Evolutionary conservation across 1,140 invertebrate genomes (phyloP), one percentile per base, ranked within the genome.

Genomic region (Heterodera carotae): DNA sequence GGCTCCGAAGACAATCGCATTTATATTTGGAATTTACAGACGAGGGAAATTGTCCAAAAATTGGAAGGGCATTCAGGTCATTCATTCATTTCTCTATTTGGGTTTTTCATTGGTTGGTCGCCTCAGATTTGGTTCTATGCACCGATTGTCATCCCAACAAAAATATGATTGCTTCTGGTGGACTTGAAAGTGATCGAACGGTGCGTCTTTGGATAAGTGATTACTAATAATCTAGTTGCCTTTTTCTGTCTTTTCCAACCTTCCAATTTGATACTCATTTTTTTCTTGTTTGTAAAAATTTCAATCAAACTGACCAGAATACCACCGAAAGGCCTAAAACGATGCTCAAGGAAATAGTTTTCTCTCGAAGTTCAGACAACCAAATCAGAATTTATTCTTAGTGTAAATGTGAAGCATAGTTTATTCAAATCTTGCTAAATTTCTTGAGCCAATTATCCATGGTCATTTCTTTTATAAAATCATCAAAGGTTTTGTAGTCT

Each of bases 1-100:
- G 97, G 97, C 22, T 98, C 96, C n/a, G 97, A 99, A 90, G 97
- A 99, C 88, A 96, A 97, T 87, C 91, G 96, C 90, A 95, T 99
- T 3, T 99, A 98, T 86, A 97, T 99, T 84, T 99, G 97, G 97
- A 99, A 99, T 91, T 90, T 99, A 73, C 97, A 99, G 88, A 97
- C 95, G 25, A 98, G 99, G 90, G 96, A 99, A 90, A 94, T 99
- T 80, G 97, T 99, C 67, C 97, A 99, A 90, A 95, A 96, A 90
- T 89, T 99, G 74, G 92, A 93, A 85, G 96, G 96, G 3, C 96
- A 98, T 88, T 96, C 94, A 86, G 93, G 93, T 93, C 29, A 12
- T 4, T 66, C 27, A 6, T 33, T 31, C 29, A 6, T 43, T 25
- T 4, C 60, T 66, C 12, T 66, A 31, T 29, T 29, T 25, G 12